Conservation (phyloP, 2,797 vertebrate genomes). For the Epinephelus awoara region DNA sequence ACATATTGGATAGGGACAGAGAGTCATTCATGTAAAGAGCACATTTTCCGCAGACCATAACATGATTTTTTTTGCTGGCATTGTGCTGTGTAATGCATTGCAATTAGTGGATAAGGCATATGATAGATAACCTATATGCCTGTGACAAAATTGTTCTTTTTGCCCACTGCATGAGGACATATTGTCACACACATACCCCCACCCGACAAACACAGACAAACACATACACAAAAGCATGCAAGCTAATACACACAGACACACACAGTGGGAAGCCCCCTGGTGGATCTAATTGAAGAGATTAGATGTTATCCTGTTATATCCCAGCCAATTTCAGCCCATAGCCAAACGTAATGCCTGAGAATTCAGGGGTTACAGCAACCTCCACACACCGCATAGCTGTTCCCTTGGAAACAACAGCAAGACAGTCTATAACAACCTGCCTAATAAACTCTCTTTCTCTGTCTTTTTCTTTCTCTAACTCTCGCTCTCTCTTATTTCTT, state of each 20-base stretch:
- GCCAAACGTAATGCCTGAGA: conserved; percentile 78
- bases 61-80: conserved; percentile 17
- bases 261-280: conserved; percentile 66
- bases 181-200: background rate
- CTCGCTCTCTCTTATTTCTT: conserved; percentile 21
- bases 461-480: conserved; percentile 22
- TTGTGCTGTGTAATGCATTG: conserved; percentile 24
- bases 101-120: conserved; percentile 49
- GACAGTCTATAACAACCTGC: conserved; percentile 69
- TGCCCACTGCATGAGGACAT: conserved; percentile 25
- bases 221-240: background rate
- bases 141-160: conserved; percentile 41
- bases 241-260: conserved; percentile 39
- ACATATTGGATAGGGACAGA: conserved; percentile 30
- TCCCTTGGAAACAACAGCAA: conserved; percentile 82
- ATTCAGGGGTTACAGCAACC: conserved; percentile 79
- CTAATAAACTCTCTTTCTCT: conserved; percentile 64
- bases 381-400: conserved; percentile 68
- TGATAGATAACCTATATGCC: conserved; percentile 29
- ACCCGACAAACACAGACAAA: too few relatives aligned
- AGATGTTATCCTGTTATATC: conserved; percentile 84
- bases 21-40: conserved; percentile 48
- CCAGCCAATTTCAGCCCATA: conserved; percentile 82
- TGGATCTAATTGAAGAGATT: conserved; percentile 86
- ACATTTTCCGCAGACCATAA: conserved; percentile 35